Conservation (phyloP, 2,797 vertebrate genomes). For the Sebastes miniatus region DNA sequence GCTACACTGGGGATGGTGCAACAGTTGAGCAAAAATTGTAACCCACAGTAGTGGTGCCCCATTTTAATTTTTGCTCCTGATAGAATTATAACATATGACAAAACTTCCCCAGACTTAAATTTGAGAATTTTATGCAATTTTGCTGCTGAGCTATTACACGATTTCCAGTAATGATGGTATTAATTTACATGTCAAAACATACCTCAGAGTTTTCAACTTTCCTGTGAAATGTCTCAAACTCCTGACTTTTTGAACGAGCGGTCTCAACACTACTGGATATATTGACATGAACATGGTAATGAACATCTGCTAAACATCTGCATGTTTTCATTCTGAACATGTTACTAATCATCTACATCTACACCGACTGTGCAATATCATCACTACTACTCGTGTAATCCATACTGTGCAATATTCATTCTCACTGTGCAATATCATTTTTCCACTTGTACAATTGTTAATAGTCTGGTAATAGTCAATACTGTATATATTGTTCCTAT, state of each 20-base stretch:
- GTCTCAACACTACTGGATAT: not conserved
- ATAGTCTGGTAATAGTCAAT: too few relatives aligned
- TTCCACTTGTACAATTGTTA: too few relatives aligned
- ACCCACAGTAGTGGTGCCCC: not conserved
- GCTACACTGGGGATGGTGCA: not conserved
- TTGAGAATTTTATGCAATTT: not conserved
- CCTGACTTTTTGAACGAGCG: too few relatives aligned
- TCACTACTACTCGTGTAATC: too few relatives aligned
- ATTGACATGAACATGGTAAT: not conserved
- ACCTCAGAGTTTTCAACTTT: not conserved
- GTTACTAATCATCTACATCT: not conserved
- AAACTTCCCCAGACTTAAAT: not conserved
- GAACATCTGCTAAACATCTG: not conserved
- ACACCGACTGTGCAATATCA: too few relatives aligned
- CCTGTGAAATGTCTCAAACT: not conserved
- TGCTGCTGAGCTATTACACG: not conserved
- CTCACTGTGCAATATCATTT: too few relatives aligned
- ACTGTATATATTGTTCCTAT: too few relatives aligned
- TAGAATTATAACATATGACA: not conserved
- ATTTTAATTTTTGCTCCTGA: not conserved
- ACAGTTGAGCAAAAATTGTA: not conserved
- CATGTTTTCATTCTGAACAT: not conserved
- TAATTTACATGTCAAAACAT: not conserved
- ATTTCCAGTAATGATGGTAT: not conserved
- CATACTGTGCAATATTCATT: too few relatives aligned